Conservation (phyloP, 1,140 invertebrate species). For the Drosophila busckii region DNA sequence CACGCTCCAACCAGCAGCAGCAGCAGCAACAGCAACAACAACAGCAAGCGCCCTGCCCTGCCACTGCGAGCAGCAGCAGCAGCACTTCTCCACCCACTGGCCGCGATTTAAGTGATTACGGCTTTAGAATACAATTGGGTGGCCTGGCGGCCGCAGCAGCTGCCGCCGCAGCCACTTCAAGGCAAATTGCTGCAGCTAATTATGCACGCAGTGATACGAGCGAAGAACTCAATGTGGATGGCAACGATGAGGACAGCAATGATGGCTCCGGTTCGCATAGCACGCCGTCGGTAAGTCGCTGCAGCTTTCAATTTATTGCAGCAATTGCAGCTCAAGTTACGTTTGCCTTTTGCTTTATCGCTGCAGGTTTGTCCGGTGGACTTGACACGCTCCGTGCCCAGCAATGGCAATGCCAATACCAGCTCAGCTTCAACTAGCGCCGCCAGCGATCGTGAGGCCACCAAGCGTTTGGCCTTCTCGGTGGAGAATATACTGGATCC, state of each 20-base stretch:
- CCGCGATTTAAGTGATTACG: slow-evolving; percentile 75
- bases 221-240: slow-evolving; percentile 76
- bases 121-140: slow-evolving; percentile 78
- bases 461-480: slow-evolving; percentile 87
- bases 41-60: slow-evolving; percentile 37
- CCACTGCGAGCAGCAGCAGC: slow-evolving; percentile 23
- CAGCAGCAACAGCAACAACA: slow-evolving; percentile 1
- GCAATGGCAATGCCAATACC: slow-evolving; percentile 28
- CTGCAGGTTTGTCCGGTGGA: slow-evolving; percentile 74
- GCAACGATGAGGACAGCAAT: slow-evolving; percentile 76
- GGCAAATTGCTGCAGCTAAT: slow-evolving; percentile 70
- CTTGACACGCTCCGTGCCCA: slow-evolving; percentile 74
- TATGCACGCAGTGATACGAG: slow-evolving; percentile 78
- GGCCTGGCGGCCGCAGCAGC: slow-evolving; percentile 72
- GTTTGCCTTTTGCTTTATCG: neutral
- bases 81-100: slow-evolving; percentile 47
- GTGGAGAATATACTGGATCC: slow-evolving; percentile 95
- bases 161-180: slow-evolving; percentile 69
- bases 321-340: neutral
- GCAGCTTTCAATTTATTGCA: neutral
- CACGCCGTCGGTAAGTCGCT: slow-evolving; percentile 70
- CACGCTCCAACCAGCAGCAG: slow-evolving; percentile 33
- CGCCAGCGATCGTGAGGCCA: slow-evolving; percentile 66
- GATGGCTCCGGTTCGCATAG: slow-evolving; percentile 67
- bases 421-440: slow-evolving; percentile 54